phyloP scores from a whole-genome alignment of 2,888 invertebrate species.

The Beris morrisii region DNA sequence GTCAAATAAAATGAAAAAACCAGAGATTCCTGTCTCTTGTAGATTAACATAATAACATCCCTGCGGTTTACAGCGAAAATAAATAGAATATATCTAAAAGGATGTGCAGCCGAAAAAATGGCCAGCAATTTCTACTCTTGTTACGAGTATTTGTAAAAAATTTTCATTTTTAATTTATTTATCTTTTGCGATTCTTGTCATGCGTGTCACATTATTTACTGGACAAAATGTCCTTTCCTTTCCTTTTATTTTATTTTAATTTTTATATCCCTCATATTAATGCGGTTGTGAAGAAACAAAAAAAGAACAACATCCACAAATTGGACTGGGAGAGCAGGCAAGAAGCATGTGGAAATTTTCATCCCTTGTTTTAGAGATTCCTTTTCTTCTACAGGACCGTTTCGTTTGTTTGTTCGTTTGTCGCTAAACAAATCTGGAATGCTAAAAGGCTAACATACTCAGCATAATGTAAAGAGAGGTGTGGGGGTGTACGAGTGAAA shows the following conservation, averaged over 20 bases:
- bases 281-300: conserved; percentile 11
- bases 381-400: neutral
- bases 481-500: too few species aligned
- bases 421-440: conserved; percentile 25
- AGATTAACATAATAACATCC: too few species aligned
- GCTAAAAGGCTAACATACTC: conserved; percentile 11
- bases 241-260: conserved; percentile 26
- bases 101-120: too few species aligned
- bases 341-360: neutral
- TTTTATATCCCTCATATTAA: conserved; percentile 30
- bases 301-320: neutral
- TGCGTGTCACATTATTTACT: conserved; percentile 39
- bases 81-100: too few species aligned
- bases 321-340: neutral
- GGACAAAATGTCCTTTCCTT: conserved; percentile 36
- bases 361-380: neutral
- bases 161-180: conserved; percentile 38
- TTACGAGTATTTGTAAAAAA: neutral
- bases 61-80: too few species aligned
- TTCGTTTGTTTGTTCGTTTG: conserved; percentile 19
- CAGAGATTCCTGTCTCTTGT: too few species aligned
- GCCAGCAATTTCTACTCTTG: too few species aligned
- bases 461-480: neutral
- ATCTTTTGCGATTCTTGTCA: conserved; percentile 39
- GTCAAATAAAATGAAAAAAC: too few species aligned